Base-by-base conservation (phyloP, 2,888 invertebrate species). In the Trisateles emortualis region DNA sequence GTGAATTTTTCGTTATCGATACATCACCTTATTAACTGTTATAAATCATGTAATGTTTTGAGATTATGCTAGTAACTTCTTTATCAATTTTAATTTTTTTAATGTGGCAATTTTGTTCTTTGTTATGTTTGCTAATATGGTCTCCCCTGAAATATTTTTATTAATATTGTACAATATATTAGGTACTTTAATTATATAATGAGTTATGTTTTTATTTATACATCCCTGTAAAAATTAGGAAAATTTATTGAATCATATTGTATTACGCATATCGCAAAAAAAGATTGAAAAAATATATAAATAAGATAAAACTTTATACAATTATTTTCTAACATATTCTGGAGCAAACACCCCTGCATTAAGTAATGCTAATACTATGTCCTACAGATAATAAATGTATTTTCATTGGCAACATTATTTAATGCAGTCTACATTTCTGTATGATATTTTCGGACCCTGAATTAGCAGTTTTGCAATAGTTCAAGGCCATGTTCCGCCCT, bases 51-150 rank as follows among this genome's bases (percentile, higher is more conserved):
- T 72, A 68, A 78, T 75, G 64, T 81, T 81, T 83, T 88, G 87
- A 88, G 87, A 88, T 90, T 87, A 88, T 83, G 81, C 79, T 85
- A 83, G 73, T 74, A 76, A 80, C 64, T 79, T 76, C 73, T 76
- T 76, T 74, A 72, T 74, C 69, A 73, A 70, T 72, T 68, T 74
- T 76, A 74, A 71, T 71, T 64, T 26, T n/a, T 73, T 69, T 67
- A 62, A 63, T 67, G 67, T 70, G 68, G 68, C 76, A 78, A 77
- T 79, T 86, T 85, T 86, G 82, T 90, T 88, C 75, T 77, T 90
- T 91, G 90, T 90, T 92, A 91, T 87, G 90, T 91, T 92, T 92
- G 88, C 81, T 82, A 72, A 79, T 83, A 79, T 85, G 79, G 72
- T 84, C 83, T 80, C 78, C 79, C 79, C 74, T 43, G 67, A 84